phyloP scores from a whole-genome alignment of 2,113 vertebrate genomes.

The Gymnogyps californianus region DNA sequence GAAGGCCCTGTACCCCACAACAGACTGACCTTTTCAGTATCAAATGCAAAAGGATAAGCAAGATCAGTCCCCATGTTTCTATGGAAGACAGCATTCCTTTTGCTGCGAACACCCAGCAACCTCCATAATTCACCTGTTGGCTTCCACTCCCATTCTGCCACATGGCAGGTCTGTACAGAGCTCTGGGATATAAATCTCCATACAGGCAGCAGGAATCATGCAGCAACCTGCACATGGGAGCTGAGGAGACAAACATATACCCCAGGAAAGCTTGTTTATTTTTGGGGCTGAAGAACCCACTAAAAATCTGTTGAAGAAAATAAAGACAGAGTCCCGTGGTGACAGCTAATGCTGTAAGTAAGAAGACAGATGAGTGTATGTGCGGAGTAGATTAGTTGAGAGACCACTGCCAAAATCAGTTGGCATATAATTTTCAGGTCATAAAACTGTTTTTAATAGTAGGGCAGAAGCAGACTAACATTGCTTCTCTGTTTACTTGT shows the following conservation, averaged over 20 bases:
- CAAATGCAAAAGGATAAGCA: neutral
- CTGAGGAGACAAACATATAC: neutral
- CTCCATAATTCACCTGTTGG: neutral
- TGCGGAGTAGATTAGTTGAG: neutral
- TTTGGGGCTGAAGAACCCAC: constrained; percentile 34
- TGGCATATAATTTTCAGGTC: neutral
- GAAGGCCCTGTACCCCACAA: neutral
- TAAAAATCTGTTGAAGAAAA: constrained; percentile 56
- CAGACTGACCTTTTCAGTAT: neutral
- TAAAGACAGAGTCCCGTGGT: neutral
- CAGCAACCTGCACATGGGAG: neutral
- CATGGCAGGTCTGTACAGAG: neutral
- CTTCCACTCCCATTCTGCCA: neutral
- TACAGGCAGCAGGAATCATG: neutral
- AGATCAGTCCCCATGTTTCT: neutral
- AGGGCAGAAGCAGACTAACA: neutral
- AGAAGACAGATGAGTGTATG: constrained; percentile 1
- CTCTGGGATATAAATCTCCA: neutral
- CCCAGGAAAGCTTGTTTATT: constrained; percentile 33
- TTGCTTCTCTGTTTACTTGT: constrained; percentile 35
- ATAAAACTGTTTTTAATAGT: constrained; percentile 35
- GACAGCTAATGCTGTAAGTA: constrained; percentile 14
- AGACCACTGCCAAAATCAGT: constrained; percentile 28
- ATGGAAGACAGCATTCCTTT: neutral
- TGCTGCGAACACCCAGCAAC: neutral